Base-by-base conservation (phyloP, 2,113 vertebrate species). In the Heterotilapia buettikoferi region DNA sequence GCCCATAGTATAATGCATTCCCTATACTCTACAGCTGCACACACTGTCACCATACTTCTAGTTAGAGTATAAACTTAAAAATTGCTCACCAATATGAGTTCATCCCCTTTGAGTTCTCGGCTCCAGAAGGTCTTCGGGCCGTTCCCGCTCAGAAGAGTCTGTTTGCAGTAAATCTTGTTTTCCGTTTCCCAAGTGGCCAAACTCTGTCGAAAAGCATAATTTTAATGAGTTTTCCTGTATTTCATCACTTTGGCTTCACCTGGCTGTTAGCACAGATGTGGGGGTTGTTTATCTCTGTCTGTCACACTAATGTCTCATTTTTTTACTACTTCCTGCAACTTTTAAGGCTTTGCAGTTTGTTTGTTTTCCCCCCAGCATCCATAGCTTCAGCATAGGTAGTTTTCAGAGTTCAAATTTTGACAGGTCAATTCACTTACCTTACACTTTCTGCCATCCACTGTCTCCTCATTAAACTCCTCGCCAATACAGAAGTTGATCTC, bases 101-200 rank as follows among this genome's bases (percentile, higher is more conserved):
- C 98, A 2, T 99, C 97, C 3, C 98, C 98, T 92, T 93, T 97
- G 91, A 99, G 94, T 88, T 99, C 98, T 13, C 99, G 97, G 92
- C 97, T 99, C 99, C 99, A 99, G 93, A 97, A 98, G 29, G 99
- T 99, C 94, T 98, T 98, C 12, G 98, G 98, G 19, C 98, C 98
- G 1, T 95, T 95, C 40, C 98, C 98, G 3, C 98, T 98, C 85
- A 98, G 78, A 2, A 99, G 97, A 78, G 97, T 98, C 95, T 99
- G 99, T 84, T 97, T 97, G 96, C 99, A 99, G 93, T 96, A 96
- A 81, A 99, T 98, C 96, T 99, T 99, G 95, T 98, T 98, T 94
- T 98, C 98, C 0, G 96, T 98, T 94, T 99, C 99, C 98, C 98
- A 99, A 76, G 97, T 98, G 89, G 97, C 96, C 95, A 99, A 95